Evolutionary conservation across 92 coral and sea anemone species (phyloP), one percentile per base, ranked within the genome.

Genomic region (Virgularia gustaviana): DNA sequence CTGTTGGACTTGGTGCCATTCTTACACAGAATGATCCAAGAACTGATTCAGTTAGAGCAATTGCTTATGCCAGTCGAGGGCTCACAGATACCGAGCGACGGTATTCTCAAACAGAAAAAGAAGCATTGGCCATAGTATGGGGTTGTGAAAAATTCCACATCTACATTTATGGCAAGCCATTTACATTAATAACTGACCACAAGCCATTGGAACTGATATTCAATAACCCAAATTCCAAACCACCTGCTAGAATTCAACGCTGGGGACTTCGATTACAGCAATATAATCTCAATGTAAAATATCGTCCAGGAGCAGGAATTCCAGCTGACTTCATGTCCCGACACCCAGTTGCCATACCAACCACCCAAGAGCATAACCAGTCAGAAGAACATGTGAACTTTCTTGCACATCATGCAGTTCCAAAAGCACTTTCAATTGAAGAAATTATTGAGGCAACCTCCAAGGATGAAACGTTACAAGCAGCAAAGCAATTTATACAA

Each of bases 71-170:
- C 31, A 56, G 63, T 25, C 13, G 63, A 56, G 63, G 31, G 2
- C 63, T 56, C 4, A 23, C 36, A 16, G 63, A 56, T 16, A 56
- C 29, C 13, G 63, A 56, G 32, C 20, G 31, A 20, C 63, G 36
- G 3, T 56, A 29, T 25, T 71, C 77, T 18, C 77, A 71, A 53
- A 71, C 64, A 30, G 77, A 71, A 29, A 56, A 41, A 49, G 65
- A 49, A 33, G 77, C 77, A 27, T 49, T 71, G 25, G 65, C 77
- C 37, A 44, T 52, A 49, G 67, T 58, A 29, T 67, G 59, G 74
- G 58, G 74, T 43, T 67, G 74, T 38, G 27, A 67, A 32, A 44
- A 47, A 47, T 47, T 56, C 28, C 63, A 56, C 28, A 25, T 29
- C 5, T 23, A 56, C 36, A 56, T 56, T 56, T 56, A 56, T 56